Evolutionary conservation across 2,797 vertebrate genomes (phyloP).

Genomic region (Sarcoramphus papa): DNA sequence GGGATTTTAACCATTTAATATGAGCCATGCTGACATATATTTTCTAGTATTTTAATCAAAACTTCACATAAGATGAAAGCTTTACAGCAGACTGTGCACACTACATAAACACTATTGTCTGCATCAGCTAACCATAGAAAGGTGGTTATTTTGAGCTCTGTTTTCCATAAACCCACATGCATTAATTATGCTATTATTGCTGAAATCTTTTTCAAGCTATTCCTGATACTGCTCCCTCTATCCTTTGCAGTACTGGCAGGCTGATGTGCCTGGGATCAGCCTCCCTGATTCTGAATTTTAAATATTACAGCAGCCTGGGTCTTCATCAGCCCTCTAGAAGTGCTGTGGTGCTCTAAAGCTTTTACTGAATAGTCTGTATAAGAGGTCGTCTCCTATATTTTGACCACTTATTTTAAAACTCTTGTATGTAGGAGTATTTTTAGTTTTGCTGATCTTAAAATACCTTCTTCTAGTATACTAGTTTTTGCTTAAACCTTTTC

Average conservation of each 20-base stretch:
- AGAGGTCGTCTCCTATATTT: background rate
- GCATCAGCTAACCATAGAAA: background rate
- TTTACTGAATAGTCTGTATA: background rate
- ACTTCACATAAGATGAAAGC: background rate
- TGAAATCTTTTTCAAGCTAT: background rate
- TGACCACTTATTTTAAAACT: background rate
- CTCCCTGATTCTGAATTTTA: background rate
- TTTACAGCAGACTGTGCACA: background rate
- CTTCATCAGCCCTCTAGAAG: background rate
- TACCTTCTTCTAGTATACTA: background rate
- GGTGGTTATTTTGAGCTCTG: background rate
- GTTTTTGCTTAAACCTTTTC: background rate
- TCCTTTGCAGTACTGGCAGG: background rate
- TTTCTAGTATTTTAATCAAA: background rate
- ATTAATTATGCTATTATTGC: background rate
- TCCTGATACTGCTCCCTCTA: background rate
- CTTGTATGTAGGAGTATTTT: background rate
- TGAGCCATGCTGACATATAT: background rate
- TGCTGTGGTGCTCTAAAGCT: background rate
- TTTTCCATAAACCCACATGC: background rate
- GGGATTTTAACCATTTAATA: background rate
- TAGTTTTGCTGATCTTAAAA: background rate
- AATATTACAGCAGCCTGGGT: background rate
- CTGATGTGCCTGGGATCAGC: background rate
- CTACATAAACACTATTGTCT: background rate